Percentiles rank a stretch among this genome's conserved stretches.
phyloP scores from a whole-genome alignment of 2,888 invertebrate species.

The Limnephilus auricula region DNA sequence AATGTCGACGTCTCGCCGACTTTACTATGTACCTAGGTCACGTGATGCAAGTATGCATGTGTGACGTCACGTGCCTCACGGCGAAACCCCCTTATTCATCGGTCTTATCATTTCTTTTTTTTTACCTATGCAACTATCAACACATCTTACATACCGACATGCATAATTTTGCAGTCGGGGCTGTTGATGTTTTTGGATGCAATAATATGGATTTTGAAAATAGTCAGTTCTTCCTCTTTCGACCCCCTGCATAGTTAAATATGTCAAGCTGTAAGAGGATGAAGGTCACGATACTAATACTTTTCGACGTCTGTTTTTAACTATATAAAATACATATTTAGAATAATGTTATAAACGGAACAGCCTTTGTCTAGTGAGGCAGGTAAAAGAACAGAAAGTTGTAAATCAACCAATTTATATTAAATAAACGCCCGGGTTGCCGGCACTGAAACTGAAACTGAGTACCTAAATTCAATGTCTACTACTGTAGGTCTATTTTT shows the following conservation, averaged over 20 bases:
- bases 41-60: background rate
- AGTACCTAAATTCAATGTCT: too few species aligned
- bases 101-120: background rate
- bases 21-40: background rate
- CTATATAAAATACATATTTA: too few species aligned
- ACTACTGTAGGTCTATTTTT: too few species aligned
- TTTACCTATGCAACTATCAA: background rate
- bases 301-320: background rate
- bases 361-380: too few species aligned
- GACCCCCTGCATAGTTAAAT: background rate
- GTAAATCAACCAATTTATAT: too few species aligned
- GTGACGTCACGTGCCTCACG: conserved; percentile 14
- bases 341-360: too few species aligned
- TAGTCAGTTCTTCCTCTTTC: background rate
- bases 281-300: too few species aligned
- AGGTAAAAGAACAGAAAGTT: too few species aligned
- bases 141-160: background rate
- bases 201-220: background rate
- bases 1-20: conserved; percentile 47
- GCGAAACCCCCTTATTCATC: background rate
- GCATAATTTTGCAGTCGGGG: background rate
- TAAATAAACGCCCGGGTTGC: too few species aligned
- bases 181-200: background rate
- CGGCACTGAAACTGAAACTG: too few species aligned
- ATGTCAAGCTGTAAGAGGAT: background rate